A percentile compares a stretch with the other conserved stretches of the same genome.
Evolutionary conservation across 2,797 vertebrate species (phyloP).

Genomic region (Natrix natrix): DNA sequence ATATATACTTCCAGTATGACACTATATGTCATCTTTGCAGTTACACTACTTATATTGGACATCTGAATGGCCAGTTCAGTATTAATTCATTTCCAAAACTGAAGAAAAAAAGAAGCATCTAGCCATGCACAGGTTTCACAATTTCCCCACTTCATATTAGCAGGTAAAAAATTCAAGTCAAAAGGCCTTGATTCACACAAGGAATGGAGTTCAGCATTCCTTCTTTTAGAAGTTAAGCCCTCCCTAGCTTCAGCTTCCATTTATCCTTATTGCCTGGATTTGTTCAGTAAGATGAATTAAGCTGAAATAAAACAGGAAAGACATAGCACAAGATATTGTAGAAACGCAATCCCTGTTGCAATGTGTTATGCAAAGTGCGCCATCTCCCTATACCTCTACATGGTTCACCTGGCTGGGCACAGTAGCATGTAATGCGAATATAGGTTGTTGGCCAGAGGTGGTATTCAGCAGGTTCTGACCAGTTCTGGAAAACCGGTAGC

Average conservation of each 20-base stretch:
- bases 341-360: background rate
- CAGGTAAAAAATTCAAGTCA: background rate
- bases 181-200: background rate
- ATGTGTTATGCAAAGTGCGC: background rate
- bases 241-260: background rate
- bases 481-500: too few species aligned
- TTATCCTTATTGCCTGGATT: background rate
- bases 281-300: background rate
- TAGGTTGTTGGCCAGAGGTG: background rate
- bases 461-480: too few species aligned
- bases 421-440: background rate
- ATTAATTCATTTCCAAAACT: background rate
- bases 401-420: background rate
- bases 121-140: background rate
- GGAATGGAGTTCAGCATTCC: background rate
- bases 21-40: background rate
- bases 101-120: background rate
- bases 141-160: background rate
- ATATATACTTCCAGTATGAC: background rate
- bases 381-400: background rate
- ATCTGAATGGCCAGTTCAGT: background rate
- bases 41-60: background rate
- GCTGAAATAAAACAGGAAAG: background rate
- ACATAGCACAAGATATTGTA: background rate
- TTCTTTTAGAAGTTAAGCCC: background rate